These are phyloP conservation scores for Drosophila silvestris DNA, from an alignment of 2,888 invertebrate species.

Conservation along the genomic window DNA sequence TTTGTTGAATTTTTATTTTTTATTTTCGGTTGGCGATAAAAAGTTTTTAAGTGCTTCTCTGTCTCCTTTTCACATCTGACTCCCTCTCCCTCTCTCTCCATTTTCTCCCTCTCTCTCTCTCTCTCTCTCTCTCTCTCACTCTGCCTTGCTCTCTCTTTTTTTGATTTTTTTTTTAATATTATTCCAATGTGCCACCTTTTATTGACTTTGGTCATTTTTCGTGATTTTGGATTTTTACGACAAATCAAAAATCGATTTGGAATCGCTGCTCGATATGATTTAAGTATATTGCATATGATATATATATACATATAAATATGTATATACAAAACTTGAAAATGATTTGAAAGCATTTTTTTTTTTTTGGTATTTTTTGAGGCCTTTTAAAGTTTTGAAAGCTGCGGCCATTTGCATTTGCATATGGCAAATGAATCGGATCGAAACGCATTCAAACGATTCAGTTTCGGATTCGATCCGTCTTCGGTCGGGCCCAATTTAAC, in stretches of 20 bases:
- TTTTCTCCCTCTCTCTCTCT: background rate
- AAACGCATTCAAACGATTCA: constrained; percentile 27
- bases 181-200: constrained; percentile 21
- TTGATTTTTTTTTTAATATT: constrained; percentile 3
- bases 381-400: constrained; percentile 67
- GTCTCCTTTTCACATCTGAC: constrained; percentile 20
- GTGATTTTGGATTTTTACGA: constrained; percentile 56
- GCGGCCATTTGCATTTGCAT: constrained; percentile 54
- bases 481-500: constrained; percentile 22
- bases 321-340: constrained; percentile 18
- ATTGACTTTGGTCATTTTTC: constrained; percentile 5
- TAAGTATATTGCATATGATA: constrained; percentile 38
- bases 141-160: background rate
- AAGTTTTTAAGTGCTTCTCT: constrained; percentile 26
- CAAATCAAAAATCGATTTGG: constrained; percentile 67
- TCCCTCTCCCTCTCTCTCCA: background rate
- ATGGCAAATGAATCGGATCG: constrained; percentile 29
- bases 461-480: background rate
- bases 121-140: background rate
- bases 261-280: constrained; percentile 58
- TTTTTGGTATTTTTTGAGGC: constrained; percentile 45
- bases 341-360: constrained; percentile 21
- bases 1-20: constrained; percentile 39
- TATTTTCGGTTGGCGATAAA: constrained; percentile 9
- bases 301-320: background rate